Evolutionary conservation across 1,140 invertebrate species (phyloP).

Genomic region (Drosophila pandora): DNA sequence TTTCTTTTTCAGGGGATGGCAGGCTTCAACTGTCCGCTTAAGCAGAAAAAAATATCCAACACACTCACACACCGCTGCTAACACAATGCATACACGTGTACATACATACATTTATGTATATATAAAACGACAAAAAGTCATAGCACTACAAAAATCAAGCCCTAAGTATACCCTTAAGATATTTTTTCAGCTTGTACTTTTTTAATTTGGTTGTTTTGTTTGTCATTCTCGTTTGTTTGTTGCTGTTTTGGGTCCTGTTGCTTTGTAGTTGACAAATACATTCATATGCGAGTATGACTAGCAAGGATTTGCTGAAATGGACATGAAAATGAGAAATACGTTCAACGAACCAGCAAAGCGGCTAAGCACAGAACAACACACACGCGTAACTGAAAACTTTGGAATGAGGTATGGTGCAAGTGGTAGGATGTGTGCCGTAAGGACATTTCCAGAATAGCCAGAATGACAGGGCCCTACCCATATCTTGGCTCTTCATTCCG

Average conservation of each 20-base stretch:
- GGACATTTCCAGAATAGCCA: not conserved
- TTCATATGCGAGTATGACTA: constrained; percentile 60
- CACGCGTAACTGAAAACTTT: constrained; percentile 27
- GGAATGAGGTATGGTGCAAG: not conserved
- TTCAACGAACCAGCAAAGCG: constrained; percentile 75
- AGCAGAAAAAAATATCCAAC: constrained; percentile 29
- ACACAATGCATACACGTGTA: not conserved
- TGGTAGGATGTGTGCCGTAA: not conserved
- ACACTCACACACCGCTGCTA: not conserved
- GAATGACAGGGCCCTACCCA: not conserved
- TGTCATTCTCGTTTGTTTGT: constrained; percentile 63
- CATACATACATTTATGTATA: constrained; percentile 1
- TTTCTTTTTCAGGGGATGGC: constrained; percentile 2
- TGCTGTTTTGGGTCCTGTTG: constrained; percentile 41
- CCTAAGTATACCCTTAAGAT: constrained; percentile 76
- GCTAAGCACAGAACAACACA: constrained; percentile 47
- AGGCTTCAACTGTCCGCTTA: constrained; percentile 67
- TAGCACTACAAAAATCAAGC: constrained; percentile 72
- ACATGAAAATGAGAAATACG: constrained; percentile 80
- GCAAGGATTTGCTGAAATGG: constrained; percentile 73
- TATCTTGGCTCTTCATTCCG: constrained; percentile 30
- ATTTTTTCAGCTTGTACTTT: constrained; percentile 70
- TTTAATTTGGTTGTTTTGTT: constrained; percentile 75
- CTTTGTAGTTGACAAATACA: constrained; percentile 75
- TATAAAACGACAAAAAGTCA: constrained; percentile 63